phyloP scores from a whole-genome alignment of 2,797 vertebrate species.

The Argya squamiceps region DNA sequence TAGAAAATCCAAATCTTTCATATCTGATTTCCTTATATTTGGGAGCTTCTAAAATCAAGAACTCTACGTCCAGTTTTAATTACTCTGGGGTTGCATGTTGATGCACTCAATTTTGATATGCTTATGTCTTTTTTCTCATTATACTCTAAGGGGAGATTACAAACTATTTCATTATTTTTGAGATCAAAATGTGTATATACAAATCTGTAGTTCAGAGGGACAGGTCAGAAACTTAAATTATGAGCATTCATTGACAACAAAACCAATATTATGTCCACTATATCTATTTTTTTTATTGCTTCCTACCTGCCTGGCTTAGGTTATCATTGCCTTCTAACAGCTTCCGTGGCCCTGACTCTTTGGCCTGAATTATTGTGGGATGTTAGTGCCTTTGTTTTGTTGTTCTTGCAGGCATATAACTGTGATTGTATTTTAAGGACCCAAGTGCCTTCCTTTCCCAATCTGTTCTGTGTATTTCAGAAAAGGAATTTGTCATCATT shows the following conservation, averaged over 20 bases:
- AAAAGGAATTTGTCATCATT: neutral
- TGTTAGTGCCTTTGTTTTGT: neutral
- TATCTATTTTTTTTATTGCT: neutral
- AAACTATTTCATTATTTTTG: neutral
- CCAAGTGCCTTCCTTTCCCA: neutral
- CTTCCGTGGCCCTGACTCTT: neutral
- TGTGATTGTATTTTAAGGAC: neutral
- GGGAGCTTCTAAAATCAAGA: neutral
- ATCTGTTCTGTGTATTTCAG: neutral
- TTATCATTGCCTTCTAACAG: neutral
- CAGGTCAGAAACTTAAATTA: neutral
- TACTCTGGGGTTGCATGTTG: neutral
- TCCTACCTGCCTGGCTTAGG: neutral
- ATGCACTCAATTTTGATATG: neutral
- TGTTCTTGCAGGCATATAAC: neutral
- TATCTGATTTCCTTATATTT: neutral
- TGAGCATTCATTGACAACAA: neutral
- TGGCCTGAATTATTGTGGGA: neutral
- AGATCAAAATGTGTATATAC: neutral
- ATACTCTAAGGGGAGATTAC: neutral
- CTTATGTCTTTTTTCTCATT: neutral
- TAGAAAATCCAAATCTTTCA: neutral
- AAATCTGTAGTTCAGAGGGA: neutral
- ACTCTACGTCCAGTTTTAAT: neutral
- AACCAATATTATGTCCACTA: neutral